Evolutionary conservation across 2,888 invertebrate genomes (phyloP).

Genomic region (Cenopis cana): DNA sequence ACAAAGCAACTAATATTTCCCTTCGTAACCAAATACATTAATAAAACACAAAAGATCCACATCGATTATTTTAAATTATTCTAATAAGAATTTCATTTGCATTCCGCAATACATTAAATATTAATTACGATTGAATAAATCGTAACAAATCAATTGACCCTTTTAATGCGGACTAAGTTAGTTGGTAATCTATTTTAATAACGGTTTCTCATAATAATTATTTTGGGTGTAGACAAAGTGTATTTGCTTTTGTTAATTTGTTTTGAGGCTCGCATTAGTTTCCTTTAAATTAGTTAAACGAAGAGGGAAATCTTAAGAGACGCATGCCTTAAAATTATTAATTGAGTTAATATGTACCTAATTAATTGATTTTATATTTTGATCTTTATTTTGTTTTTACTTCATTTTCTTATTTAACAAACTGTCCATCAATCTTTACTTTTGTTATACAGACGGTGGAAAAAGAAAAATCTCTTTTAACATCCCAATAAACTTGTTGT

Average conservation of each 20-base stretch:
- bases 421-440: too few species aligned
- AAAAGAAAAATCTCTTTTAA: too few species aligned
- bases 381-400: too few species aligned
- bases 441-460: too few species aligned
- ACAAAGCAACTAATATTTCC: background rate
- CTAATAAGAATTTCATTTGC: background rate
- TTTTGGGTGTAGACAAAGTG: constrained; percentile 55
- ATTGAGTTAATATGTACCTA: too few species aligned
- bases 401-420: too few species aligned
- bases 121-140: constrained; percentile 23
- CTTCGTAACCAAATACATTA: background rate
- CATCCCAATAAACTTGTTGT: too few species aligned
- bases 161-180: constrained; percentile 15
- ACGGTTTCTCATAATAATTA: constrained; percentile 60
- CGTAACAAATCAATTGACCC: constrained; percentile 42
- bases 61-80: background rate
- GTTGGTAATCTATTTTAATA: constrained; percentile 58
- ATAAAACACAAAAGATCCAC: background rate
- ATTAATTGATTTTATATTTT: too few species aligned
- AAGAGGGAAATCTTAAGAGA: constrained; percentile 29
- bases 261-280: constrained; percentile 61
- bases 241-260: constrained; percentile 76
- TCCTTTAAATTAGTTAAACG: constrained; percentile 64
- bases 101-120: background rate
- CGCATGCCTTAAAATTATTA: background rate